Conservation (phyloP, 2,113 vertebrate species). For the Syrmaticus mikado region DNA sequence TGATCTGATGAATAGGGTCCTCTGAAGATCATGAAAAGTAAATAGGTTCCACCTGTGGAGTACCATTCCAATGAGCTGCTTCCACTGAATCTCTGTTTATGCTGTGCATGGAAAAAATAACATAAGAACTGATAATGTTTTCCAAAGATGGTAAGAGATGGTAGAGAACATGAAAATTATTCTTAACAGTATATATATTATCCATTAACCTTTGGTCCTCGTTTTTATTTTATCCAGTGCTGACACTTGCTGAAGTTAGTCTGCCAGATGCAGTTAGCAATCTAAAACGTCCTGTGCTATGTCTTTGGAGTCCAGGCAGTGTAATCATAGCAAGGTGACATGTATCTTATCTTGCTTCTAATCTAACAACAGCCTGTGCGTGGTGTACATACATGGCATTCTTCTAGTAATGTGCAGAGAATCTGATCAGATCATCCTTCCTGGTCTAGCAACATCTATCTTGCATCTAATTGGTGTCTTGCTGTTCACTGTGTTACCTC, state of each 20-base stretch:
- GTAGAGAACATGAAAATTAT: not conserved
- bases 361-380: not conserved
- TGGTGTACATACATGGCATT: conserved; percentile 3
- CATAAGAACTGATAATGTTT: not conserved
- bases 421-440: not conserved
- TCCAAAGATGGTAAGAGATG: not conserved
- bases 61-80: not conserved
- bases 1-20: not conserved
- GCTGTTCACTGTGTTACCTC: not conserved
- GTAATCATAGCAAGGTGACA: conserved; percentile 7
- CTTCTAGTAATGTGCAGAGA: not conserved
- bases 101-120: not conserved
- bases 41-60: not conserved
- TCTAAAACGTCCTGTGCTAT: not conserved
- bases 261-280: not conserved
- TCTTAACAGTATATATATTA: not conserved
- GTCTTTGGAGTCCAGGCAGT: not conserved
- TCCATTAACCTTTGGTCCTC: not conserved
- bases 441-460: not conserved
- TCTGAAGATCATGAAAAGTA: not conserved
- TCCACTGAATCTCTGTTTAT: not conserved
- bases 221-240: not conserved
- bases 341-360: not conserved
- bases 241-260: not conserved
- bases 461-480: not conserved